Evolutionary conservation across 2,113 vertebrate genomes (phyloP).

Genomic region (Ondatra zibethicus): DNA sequence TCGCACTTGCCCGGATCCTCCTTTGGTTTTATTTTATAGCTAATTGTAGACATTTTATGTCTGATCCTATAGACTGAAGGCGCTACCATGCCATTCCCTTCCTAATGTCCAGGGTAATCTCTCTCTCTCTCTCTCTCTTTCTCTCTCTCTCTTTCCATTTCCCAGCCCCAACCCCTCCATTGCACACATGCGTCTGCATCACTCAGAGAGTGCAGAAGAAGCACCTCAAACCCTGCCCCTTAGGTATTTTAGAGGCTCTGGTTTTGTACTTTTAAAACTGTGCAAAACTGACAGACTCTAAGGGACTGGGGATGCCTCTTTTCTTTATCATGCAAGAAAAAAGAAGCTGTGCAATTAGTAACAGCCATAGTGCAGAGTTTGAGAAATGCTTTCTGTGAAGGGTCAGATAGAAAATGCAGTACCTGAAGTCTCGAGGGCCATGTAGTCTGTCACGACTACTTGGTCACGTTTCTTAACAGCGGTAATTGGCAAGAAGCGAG

Average conservation of each 20-base stretch:
- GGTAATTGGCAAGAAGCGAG: not conserved
- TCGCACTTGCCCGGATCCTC: not conserved
- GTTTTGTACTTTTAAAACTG: not conserved
- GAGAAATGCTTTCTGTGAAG: not conserved
- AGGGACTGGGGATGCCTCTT: not conserved
- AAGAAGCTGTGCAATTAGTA: not conserved
- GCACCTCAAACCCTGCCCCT: not conserved
- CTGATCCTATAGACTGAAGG: not conserved
- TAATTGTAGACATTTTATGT: not conserved
- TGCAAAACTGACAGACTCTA: not conserved
- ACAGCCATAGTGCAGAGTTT: not conserved
- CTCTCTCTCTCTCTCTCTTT: not conserved
- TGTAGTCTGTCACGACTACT: accelerated
- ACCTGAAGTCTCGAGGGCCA: not conserved
- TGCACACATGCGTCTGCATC: not conserved
- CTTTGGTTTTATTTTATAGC: not conserved
- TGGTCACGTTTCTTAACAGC: not conserved
- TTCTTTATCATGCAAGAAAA: not conserved
- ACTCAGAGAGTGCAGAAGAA: not conserved
- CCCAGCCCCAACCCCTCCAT: not conserved
- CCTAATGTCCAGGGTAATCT: not conserved
- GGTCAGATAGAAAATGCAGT: not conserved
- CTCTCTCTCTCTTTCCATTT: not conserved
- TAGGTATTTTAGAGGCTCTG: not conserved
- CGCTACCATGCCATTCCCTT: accelerated